phyloP scores from a whole-genome alignment of 1,140 invertebrate genomes.

The Colletes gigas region DNA sequence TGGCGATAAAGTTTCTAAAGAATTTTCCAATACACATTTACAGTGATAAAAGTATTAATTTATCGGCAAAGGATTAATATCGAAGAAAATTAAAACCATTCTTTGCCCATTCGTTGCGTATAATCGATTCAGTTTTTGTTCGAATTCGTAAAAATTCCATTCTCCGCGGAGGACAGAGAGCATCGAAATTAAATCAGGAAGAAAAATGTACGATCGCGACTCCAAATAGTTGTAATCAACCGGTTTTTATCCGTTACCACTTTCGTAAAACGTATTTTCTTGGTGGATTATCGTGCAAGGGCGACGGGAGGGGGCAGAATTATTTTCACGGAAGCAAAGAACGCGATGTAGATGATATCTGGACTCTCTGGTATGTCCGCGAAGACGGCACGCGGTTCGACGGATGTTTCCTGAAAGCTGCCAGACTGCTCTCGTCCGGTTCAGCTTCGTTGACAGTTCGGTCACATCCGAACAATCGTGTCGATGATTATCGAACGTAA shows the following conservation, averaged over 20 bases:
- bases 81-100: too few relatives aligned
- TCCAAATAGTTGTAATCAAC: not conserved
- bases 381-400: not conserved
- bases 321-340: conserved; percentile 15
- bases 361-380: not conserved
- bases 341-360: conserved; percentile 35
- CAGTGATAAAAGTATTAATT: too few relatives aligned
- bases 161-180: not conserved
- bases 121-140: too few relatives aligned
- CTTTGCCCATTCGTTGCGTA: too few relatives aligned
- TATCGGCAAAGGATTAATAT: too few relatives aligned
- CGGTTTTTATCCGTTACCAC: conserved; percentile 6
- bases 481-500: conserved; percentile 63
- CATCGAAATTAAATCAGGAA: conserved; percentile 2
- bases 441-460: not conserved
- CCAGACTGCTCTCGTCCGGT: not conserved
- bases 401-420: conserved; percentile 29
- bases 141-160: conserved; percentile 2
- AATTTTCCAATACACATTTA: too few relatives aligned
- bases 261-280: not conserved
- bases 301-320: not conserved
- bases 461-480: conserved; percentile 45
- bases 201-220: too few relatives aligned
- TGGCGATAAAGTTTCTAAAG: too few relatives aligned
- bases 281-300: not conserved